phyloP scores from a whole-genome alignment of 2,888 invertebrate species.

The Mesopsocus fuscifrons region DNA sequence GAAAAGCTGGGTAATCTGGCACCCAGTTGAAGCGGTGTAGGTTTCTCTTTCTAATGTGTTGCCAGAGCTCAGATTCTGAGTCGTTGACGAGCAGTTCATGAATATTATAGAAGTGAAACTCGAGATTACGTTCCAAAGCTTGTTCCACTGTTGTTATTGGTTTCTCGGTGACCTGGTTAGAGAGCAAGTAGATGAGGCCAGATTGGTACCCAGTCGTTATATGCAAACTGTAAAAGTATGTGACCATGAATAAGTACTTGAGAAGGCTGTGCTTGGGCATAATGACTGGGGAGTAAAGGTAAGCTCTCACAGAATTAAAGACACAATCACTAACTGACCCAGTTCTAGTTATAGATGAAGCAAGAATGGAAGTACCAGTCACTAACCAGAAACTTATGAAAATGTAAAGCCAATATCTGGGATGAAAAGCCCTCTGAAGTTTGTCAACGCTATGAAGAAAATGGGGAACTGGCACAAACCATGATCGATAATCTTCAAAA shows the following conservation, averaged over 20 bases:
- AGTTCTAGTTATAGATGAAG: too few species aligned
- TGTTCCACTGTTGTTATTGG: background rate
- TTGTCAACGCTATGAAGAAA: background rate
- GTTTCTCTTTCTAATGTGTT: background rate
- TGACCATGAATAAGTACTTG: too few species aligned
- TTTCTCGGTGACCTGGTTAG: background rate
- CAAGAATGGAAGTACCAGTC: background rate
- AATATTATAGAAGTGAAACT: background rate
- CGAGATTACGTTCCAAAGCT: background rate
- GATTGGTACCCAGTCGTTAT: background rate
- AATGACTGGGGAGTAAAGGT: background rate
- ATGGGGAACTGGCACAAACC: background rate
- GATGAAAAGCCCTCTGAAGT: background rate
- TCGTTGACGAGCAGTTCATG: background rate
- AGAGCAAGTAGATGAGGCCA: background rate
- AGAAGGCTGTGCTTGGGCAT: background rate
- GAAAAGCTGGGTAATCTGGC: background rate
- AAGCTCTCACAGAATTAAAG: background rate
- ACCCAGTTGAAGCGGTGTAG: background rate
- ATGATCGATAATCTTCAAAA: background rate
- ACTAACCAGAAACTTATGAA: background rate
- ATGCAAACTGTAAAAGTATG: background rate
- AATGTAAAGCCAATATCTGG: background rate
- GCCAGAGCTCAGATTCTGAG: background rate
- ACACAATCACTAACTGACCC: too few species aligned